phyloP scores from a whole-genome alignment of 2,113 vertebrate genomes.

The Saimiri boliviensis region DNA sequence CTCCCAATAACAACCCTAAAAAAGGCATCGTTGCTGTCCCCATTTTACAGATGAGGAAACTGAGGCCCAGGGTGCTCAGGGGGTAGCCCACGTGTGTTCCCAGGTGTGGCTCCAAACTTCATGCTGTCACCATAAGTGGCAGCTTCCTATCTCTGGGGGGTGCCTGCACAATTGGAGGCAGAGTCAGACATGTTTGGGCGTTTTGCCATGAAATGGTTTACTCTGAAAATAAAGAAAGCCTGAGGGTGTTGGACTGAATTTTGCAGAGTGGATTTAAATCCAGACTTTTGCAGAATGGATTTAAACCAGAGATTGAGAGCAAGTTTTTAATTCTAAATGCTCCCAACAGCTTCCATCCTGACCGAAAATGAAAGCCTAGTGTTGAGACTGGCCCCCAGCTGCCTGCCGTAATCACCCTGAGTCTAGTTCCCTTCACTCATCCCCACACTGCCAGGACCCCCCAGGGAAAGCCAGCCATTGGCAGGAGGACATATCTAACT shows the following conservation, averaged over 20 bases:
- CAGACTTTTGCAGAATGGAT: neutral
- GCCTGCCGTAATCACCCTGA: neutral
- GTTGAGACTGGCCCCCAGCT: fast-evolving
- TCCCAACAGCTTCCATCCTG: neutral
- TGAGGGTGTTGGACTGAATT: neutral
- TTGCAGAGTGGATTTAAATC: neutral
- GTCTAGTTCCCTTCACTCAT: too few relatives aligned
- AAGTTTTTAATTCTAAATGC: neutral
- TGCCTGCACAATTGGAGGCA: too few relatives aligned
- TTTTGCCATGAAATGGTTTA: neutral
- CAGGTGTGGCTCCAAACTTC: fast-evolving
- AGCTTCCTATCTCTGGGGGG: fast-evolving
- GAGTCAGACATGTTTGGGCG: neutral
- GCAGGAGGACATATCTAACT: neutral
- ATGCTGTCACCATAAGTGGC: fast-evolving
- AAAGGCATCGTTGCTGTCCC: neutral
- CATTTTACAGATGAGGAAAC: neutral
- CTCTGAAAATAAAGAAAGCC: neutral
- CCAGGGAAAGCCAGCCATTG: neutral
- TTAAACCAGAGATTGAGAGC: neutral
- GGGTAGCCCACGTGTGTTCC: neutral
- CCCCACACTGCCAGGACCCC: neutral
- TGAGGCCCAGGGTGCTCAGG: neutral
- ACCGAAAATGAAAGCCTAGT: neutral
- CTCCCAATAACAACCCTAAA: neutral